Evolutionary conservation across 2,888 invertebrate genomes (phyloP), one percentile per base, ranked within the genome.

Genomic region (Crossocerus cetratus): DNA sequence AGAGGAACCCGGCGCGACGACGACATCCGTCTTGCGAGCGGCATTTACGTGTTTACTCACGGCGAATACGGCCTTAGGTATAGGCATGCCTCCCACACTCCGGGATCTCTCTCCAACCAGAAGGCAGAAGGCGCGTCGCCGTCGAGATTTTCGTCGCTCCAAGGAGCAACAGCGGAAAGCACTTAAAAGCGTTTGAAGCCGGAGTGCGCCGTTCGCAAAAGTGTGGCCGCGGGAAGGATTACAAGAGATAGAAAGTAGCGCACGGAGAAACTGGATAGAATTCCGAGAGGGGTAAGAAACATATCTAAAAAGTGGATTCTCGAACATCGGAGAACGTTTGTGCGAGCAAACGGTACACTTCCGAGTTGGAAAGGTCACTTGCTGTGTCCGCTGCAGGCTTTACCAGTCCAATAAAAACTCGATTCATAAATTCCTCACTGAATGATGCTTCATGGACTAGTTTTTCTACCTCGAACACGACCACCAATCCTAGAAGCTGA

Each of bases 131-230:
- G 57, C 8, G 60, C 53, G 32, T 69, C 59, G 55, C 3, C 60
- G 67, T 64, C 32, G 60, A 68, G 73, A 69, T 75, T 78, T 80
- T 82, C 65, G 77, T 66, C 66, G 68, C 72, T 74, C 72, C 54
- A 49, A 32, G 69, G 49, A 66, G 56, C 71, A 73, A 85, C 84
- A 85, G 77, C 76, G 81, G 82, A 85, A 85, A 85, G 85, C 85
- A 85, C 85, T 85, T 85, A 84, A 83, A 82, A 82, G 78, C 80
- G 78, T 77, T 81, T 70, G 77, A 81, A 72, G 75, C 64, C 69
- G 58, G 64, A 66, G 77, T 69, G 72, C 60, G 57, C 63, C 60
- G 78, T 57, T 32, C 42, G n/a, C 21, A 16, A 54, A 68, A 57
- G 70, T 13, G 66, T 53, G 60, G 67, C 73, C 57, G 57, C 44